Percentiles rank a stretch among this genome's conserved stretches.
phyloP scores from a whole-genome alignment of 2,888 invertebrate genomes.

The Nowickia ferox region DNA sequence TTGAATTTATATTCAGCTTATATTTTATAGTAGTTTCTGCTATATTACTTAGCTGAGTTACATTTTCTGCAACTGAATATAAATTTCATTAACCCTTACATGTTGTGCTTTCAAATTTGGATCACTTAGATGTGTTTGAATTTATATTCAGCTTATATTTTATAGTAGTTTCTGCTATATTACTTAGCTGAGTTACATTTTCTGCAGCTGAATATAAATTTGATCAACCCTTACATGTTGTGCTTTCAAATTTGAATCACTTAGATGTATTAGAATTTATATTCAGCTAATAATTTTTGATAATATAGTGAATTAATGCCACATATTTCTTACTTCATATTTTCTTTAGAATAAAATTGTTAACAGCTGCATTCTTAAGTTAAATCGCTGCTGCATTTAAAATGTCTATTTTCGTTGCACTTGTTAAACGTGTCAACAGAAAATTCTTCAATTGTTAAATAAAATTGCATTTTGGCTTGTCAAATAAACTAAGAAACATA shows the following conservation, averaged over 20 bases:
- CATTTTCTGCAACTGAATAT: neutral
- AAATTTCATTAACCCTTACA: neutral
- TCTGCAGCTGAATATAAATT: neutral
- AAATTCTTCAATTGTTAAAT: slow-evolving; percentile 48
- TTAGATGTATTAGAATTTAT: neutral
- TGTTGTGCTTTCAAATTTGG: neutral
- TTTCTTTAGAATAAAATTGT: neutral
- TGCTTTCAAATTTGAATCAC: neutral
- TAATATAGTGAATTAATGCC: neutral
- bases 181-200: neutral
- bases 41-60: neutral
- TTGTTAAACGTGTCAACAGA: slow-evolving; percentile 60
- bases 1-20: neutral
- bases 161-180: neutral
- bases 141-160: neutral
- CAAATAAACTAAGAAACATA: neutral
- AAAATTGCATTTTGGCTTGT: slow-evolving; percentile 61
- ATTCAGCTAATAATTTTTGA: neutral
- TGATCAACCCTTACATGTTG: too few species aligned
- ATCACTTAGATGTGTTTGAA: neutral
- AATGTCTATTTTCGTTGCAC: slow-evolving; percentile 56
- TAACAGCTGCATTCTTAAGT: neutral
- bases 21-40: neutral
- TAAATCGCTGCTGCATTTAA: slow-evolving; percentile 1
- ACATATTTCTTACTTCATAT: neutral